Percentiles rank a stretch among this genome's conserved stretches.
These are phyloP conservation scores for Zelostemma sp. DNA, from an alignment of 1,140 invertebrate species.

Conservation along the genomic window DNA sequence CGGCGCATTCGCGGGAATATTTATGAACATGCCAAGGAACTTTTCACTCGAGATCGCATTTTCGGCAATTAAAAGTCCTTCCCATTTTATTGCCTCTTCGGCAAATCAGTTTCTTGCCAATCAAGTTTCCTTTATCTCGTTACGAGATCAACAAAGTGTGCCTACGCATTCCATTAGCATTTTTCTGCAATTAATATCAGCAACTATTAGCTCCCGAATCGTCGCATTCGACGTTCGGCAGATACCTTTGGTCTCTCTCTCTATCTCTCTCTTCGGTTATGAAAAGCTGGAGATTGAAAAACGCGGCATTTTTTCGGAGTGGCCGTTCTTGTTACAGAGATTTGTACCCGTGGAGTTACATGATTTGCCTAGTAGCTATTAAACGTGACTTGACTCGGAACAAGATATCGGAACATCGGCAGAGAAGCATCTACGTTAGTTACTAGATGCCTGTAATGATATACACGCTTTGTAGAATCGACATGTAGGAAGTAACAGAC, in stretches of 20 bases:
- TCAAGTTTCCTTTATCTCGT: background rate
- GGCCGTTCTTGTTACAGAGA: slow-evolving; percentile 8
- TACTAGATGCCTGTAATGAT: slow-evolving; percentile 19
- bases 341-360: slow-evolving; percentile 28
- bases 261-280: background rate
- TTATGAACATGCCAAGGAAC: background rate
- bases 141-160: background rate
- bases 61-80: slow-evolving; percentile 1
- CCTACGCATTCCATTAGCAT: background rate
- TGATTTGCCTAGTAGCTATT: slow-evolving; percentile 28
- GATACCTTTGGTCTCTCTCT: background rate
- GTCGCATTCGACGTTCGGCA: background rate
- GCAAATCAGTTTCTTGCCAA: background rate
- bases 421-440: slow-evolving; percentile 16
- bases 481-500: slow-evolving; percentile 33
- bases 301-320: background rate
- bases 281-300: background rate
- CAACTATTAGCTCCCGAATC: background rate
- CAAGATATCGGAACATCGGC: slow-evolving; percentile 21
- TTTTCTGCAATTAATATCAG: background rate
- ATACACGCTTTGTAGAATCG: slow-evolving; percentile 33
- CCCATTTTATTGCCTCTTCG: background rate
- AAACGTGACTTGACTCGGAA: slow-evolving; percentile 35
- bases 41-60: background rate
- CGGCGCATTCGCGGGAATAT: background rate